Conservation (phyloP, 1,140 invertebrate genomes). For the Apis dorsata region DNA sequence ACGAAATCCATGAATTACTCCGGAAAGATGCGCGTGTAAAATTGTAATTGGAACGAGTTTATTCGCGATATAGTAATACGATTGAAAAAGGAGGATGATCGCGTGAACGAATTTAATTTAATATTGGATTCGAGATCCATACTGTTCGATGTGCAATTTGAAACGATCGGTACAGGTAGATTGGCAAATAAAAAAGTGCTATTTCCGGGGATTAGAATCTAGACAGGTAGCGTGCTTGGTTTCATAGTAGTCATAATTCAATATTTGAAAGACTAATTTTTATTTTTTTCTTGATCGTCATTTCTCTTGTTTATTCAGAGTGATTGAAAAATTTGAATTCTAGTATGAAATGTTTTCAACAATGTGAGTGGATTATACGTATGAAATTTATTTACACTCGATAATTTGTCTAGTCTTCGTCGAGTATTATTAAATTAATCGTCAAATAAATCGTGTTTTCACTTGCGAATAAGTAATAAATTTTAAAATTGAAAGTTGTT, state of each 20-base stretch:
- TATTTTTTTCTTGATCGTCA: background rate
- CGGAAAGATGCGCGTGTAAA: constrained; percentile 9
- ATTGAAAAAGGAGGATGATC: background rate
- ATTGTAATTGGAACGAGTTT: constrained; percentile 25
- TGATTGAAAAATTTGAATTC: background rate
- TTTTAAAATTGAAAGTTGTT: background rate
- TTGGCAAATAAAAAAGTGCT: constrained; percentile 8
- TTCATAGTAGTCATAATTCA: background rate
- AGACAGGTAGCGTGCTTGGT: background rate
- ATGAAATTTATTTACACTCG: background rate
- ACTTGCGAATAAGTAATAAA: background rate
- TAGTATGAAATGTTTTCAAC: too few species aligned
- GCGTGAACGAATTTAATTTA: constrained; percentile 10
- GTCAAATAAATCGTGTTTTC: background rate
- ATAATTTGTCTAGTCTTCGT: background rate
- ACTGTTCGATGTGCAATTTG: constrained; percentile 18
- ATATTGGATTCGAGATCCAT: constrained; percentile 4
- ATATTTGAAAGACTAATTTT: constrained; percentile 14
- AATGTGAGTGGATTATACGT: too few species aligned
- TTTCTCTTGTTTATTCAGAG: background rate
- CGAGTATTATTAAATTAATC: background rate
- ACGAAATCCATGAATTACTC: constrained; percentile 4
- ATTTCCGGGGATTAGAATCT: constrained; percentile 10
- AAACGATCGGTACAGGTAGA: background rate
- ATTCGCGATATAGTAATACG: background rate